Conservation (phyloP, 2,888 invertebrate species). For the Sabatieria punctata region DNA sequence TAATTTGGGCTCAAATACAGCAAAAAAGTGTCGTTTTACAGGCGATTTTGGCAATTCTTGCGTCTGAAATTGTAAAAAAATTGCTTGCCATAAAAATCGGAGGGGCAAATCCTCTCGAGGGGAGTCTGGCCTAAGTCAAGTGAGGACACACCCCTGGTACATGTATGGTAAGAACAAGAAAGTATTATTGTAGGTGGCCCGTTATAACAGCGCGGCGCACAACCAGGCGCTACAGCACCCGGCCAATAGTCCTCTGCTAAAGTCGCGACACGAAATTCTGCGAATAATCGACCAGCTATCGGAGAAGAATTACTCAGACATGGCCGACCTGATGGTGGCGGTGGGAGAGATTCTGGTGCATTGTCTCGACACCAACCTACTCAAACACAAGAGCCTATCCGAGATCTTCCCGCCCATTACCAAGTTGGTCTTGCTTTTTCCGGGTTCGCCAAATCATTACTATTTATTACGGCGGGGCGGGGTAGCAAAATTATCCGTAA, state of each 20-base stretch:
- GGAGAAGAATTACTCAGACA: constrained; percentile 56
- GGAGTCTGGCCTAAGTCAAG: no score
- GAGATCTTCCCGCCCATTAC: constrained; percentile 92
- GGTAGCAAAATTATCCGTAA: no score
- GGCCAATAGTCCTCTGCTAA: constrained; percentile 47
- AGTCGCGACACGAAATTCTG: constrained; percentile 77
- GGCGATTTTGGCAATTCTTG: no score
- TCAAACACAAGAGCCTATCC: constrained; percentile 69
- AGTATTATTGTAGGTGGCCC: constrained; percentile 49
- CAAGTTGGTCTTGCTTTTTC: constrained; percentile 36
- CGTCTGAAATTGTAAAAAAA: no score
- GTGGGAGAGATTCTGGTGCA: constrained; percentile 93
- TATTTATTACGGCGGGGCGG: no score
- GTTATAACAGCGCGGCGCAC: constrained; percentile 80
- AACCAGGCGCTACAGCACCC: constrained; percentile 33
- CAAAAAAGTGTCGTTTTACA: no score
- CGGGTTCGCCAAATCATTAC: not conserved
- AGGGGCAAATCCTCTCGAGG: no score
- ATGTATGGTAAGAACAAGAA: no score
- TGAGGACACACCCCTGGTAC: no score
- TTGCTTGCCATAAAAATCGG: no score
- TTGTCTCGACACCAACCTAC: constrained; percentile 78
- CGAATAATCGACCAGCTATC: constrained; percentile 84
- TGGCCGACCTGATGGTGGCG: constrained; percentile 68
- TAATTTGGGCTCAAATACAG: no score